Evolutionary conservation across 2,113 vertebrate species (phyloP), one percentile per base, ranked within the genome.

Genomic region (Cygnus buccinator): DNA sequence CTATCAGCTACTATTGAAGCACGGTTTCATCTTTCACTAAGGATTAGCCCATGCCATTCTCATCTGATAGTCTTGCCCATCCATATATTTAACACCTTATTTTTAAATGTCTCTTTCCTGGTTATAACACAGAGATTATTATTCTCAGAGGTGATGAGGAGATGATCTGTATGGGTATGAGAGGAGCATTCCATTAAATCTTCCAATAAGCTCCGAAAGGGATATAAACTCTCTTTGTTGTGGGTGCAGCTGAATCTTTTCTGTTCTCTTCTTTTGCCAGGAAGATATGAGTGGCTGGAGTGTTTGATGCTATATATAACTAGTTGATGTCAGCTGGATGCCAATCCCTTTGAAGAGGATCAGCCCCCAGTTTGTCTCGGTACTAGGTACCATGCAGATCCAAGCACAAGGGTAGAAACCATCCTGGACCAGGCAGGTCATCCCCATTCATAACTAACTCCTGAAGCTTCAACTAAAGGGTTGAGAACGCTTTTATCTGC

Each of bases 311-410:
- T 99, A 99, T 99, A 99, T 99, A 98, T 99, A 99, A 98, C 97
- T 96, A 94, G 97, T 98, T 99, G 99, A 99, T 99, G 99, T 99
- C 99, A 99, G 98, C 98, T 97, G 97, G 98, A 99, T 99, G 98
- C 98, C 98, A 98, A 95, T 97, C 97, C 98, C 98, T 97, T 97
- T 97, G 97, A 97, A 98, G 97, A 98, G 97, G 97, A 97, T 97
- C 98, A 98, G 97, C 97, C 97, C 97, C 97, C 98, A 93, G 95
- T 98, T 98, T 96, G 95, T 97, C 95, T 97, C 96, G 57, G 97
- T 97, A 95, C 96, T 94, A 91, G 98, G 98, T 97, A 98, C 97
- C 97, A 97, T 97, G 96, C 97, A 97, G 97, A 96, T 94, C 97
- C 96, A 97, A 97, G 96, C 97, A 95, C 93, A 96, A 97, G 97